Conservation (phyloP, 2,797 vertebrate genomes). For the Sebastes ruberrimus region DNA sequence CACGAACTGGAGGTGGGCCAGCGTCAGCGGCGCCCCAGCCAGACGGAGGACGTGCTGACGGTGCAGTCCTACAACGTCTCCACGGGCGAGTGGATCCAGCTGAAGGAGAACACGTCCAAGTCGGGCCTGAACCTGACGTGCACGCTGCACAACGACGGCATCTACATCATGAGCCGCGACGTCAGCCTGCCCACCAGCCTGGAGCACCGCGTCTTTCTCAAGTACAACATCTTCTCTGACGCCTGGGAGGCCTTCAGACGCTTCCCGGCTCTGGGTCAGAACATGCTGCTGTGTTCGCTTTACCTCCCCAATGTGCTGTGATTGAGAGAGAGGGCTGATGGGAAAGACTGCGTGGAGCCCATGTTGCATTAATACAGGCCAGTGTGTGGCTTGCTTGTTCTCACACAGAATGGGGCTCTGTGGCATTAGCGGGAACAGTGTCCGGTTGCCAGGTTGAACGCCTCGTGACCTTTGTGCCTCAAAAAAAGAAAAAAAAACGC, state of each 20-base stretch:
- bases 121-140: slow-evolving; percentile 95
- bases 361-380: background rate
- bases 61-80: slow-evolving; percentile 92
- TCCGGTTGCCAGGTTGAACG: slow-evolving; percentile 28
- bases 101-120: slow-evolving; percentile 93
- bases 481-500: background rate
- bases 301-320: slow-evolving; percentile 87
- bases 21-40: slow-evolving; percentile 80
- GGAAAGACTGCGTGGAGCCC: background rate
- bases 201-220: slow-evolving; percentile 92
- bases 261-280: slow-evolving; percentile 91
- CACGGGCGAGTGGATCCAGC: slow-evolving; percentile 90
- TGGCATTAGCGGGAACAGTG: slow-evolving; percentile 16
- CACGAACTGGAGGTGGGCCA: slow-evolving; percentile 83
- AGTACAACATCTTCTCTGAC: slow-evolving; percentile 93
- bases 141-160: slow-evolving; percentile 93
- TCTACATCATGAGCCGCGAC: slow-evolving; percentile 95
- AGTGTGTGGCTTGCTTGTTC: slow-evolving; percentile 28
- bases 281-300: slow-evolving; percentile 93
- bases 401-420: slow-evolving; percentile 19
- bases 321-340: background rate
- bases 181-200: slow-evolving; percentile 89
- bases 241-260: slow-evolving; percentile 91
- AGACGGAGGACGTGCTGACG: slow-evolving; percentile 89
- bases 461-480: slow-evolving; percentile 52